Base-by-base conservation (phyloP, 2,888 invertebrate genomes). In the Xanthia togata region DNA sequence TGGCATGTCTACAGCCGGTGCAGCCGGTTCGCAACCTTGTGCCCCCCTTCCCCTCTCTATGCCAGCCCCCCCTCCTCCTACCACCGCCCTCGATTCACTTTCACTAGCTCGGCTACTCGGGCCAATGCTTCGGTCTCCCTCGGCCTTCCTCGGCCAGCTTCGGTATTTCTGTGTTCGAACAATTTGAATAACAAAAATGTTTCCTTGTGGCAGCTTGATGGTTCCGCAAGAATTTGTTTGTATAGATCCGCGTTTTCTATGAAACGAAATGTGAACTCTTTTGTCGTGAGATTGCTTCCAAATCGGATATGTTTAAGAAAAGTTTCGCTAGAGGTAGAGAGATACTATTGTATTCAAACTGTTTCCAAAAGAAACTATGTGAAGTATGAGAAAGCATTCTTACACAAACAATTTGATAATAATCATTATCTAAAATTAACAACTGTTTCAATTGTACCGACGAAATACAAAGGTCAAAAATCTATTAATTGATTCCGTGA, bases 1-100 rank as follows among this genome's bases (percentile, higher is more conserved):
- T 93, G 92, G 95, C 94, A 93, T 93, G 94, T 92, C 92, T 94
- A 91, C 90, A 92, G 93, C 92, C 91, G 90, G 92, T 91, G 92
- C 90, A 92, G 94, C 94, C 92, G 93, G 94, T 94, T 94, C 92
- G 94, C 95, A 96, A 94, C 96, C 96, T 96, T 96, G 96, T 91
- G 87, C 88, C 90, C 91, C 91, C 89, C 84, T 87, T 82, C 74
- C 80, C 85, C 78, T 44, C 69, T 77, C 71, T 78, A 81, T 72
- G 65, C 75, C 87, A 41, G n/a, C 53, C 81, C 82, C 77, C 74
- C 79, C 82, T 78, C 75, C 84, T 80, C 87, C 85, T 77, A 82
- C 88, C 76, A 76, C 79, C 91, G 87, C 90, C 90, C 89, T 89
- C 90, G 88, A 92, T 91, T 92, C 92, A 95, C 96, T 95, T 95